A percentile compares a stretch with the other conserved stretches of the same genome.
Conservation (phyloP, 35 echinoderm and acorn worm genomes). For the Eucidaris tribuloides region DNA sequence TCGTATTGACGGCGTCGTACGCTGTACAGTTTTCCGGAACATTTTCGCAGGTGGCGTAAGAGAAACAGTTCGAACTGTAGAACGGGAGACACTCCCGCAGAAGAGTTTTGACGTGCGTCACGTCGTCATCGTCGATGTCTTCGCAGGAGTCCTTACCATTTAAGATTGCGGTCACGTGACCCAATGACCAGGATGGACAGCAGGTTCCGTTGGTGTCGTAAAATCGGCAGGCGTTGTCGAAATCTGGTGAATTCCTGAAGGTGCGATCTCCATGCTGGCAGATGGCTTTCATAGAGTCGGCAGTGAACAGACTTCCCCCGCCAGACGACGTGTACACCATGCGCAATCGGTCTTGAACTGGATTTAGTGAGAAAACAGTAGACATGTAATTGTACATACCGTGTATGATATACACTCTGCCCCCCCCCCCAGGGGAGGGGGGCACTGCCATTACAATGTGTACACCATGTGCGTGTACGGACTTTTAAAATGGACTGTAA, state of each 20-base stretch:
- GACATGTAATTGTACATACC: no score
- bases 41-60: background rate
- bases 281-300: conserved; percentile 55
- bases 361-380: no score
- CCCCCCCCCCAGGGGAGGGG: no score
- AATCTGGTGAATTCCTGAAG: conserved; percentile 22
- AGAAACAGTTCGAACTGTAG: conserved; percentile 1
- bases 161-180: conserved; percentile 66
- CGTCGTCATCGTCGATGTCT: conserved; percentile 46
- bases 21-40: conserved; percentile 46
- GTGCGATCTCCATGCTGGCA: conserved; percentile 39
- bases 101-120: conserved; percentile 19
- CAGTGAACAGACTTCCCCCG: conserved; percentile 26
- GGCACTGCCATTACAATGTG: no score
- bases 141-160: conserved; percentile 63
- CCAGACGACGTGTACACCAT: conserved; percentile 48
- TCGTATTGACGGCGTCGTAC: no score
- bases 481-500: no score
- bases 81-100: conserved; percentile 42
- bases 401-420: no score
- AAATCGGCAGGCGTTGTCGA: background rate
- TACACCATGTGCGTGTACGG: no score
- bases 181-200: conserved; percentile 84
- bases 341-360: background rate
- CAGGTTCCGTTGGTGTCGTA: background rate